Evolutionary conservation across 2,888 invertebrate genomes (phyloP), one percentile per base, ranked within the genome.

Genomic region (Synanthedon tipuliformis): DNA sequence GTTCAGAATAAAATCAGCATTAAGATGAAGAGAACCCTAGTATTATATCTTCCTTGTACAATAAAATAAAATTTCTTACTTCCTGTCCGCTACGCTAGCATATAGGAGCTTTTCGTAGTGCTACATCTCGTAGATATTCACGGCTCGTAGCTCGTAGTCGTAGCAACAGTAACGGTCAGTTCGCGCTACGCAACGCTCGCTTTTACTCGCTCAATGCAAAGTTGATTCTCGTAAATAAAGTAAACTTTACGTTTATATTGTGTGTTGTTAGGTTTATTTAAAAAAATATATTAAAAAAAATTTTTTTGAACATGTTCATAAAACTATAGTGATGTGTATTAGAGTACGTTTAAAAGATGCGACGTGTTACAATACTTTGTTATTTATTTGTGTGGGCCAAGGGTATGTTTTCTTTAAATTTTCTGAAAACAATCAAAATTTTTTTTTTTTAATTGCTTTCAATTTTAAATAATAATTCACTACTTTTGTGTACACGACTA

Each of bases 141-240:
- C 15, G 15, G n/a, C 45, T 45, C 45, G 45, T 45, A 45, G 45
- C 45, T 45, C 68, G 75, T 78, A 81, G 80, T 45, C 68, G 75
- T 78, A 81, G 80, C 82, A 84, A 84, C 86, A 85, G 86, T 86
- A 85, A 81, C 81, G 78, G 63, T 61, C 67, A 59, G 65, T 60
- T 59, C 73, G 71, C 66, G 78, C 69, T 72, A 69, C 79, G 75
- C 66, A 64, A 60, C 84, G 69, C 82, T 65, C 81, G 85, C 65
- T 55, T 58, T 61, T 53, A 64, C 34, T 34, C 7, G 10, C 34
- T 34, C 34, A 34, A 34, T 10, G 34, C 34, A 10, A 34, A 65
- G 61, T 55, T 53, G 51, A 34, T 34, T 34, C 34, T 34, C 34
- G 34, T 34, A 34, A 34, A 34, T 34, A 34, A 34, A 7, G 10